Conservation (phyloP, 1,140 invertebrate genomes). For the Sinonovacula constricta region DNA sequence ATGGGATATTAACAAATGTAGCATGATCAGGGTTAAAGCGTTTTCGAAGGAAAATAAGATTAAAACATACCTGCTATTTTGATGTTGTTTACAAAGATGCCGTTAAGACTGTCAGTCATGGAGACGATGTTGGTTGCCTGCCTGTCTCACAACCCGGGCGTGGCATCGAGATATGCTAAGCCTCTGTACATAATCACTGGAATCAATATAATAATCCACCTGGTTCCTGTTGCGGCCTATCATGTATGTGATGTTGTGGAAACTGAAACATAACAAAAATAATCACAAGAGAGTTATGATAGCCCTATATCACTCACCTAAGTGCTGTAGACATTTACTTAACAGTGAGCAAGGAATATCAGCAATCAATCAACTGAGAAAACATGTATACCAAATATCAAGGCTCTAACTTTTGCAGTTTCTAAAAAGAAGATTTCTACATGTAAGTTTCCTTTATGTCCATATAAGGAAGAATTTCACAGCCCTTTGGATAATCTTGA, state of each 20-base stretch:
- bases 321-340: no score
- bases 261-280: constrained; percentile 48
- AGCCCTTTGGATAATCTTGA: no score
- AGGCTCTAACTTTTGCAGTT: no score
- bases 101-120: constrained; percentile 63
- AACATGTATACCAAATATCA: no score
- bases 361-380: neutral
- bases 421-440: neutral
- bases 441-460: neutral
- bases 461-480: no score
- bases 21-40: no score
- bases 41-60: no score
- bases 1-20: no score
- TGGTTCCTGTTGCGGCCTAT: constrained; percentile 57
- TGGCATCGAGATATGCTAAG: constrained; percentile 57
- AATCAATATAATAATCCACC: constrained; percentile 58
- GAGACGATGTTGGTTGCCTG: constrained; percentile 45
- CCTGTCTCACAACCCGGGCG: constrained; percentile 51
- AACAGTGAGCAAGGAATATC: neutral
- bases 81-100: constrained; percentile 59
- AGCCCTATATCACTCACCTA: no score
- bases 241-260: constrained; percentile 53
- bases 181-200: constrained; percentile 46
- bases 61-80: constrained; percentile 60
- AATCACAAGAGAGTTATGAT: no score